A percentile compares a stretch with the other conserved stretches of the same genome.
These are phyloP conservation scores for Dorcus parallelipipedus DNA, from an alignment of 2,888 invertebrate genomes.

Conservation along the genomic window DNA sequence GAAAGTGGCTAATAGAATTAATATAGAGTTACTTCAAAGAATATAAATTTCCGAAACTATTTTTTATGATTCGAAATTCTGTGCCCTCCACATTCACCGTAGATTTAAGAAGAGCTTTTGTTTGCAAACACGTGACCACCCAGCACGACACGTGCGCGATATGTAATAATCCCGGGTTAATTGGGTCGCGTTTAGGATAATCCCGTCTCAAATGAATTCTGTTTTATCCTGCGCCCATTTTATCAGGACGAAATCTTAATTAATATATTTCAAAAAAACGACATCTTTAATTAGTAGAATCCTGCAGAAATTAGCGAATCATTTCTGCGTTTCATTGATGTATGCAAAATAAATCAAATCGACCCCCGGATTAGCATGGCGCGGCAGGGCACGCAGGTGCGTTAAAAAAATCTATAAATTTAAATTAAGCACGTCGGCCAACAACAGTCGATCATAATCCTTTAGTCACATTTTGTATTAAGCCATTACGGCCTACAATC, in stretches of 20 bases:
- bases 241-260: no score
- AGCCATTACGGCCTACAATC: conserved; percentile 12
- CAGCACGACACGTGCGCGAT: conserved; percentile 38
- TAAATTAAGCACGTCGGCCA: conserved; percentile 22
- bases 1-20: no score
- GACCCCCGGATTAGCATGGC: background rate
- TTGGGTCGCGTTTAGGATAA: conserved; percentile 32
- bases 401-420: conserved; percentile 10
- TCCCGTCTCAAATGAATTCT: conserved; percentile 4
- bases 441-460: conserved; percentile 26
- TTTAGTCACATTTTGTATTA: conserved; percentile 29
- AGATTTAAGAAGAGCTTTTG: background rate
- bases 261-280: no score
- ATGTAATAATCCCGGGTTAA: conserved; percentile 44
- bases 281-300: no score
- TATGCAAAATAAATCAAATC: no score
- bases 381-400: conserved; percentile 5
- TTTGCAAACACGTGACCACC: conserved; percentile 42
- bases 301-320: no score
- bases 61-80: no score
- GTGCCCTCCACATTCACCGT: no score
- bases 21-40: no score
- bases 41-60: no score
- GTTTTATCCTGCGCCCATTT: no score
- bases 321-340: no score